Evolutionary conservation across 1,140 invertebrate genomes (phyloP).

Genomic region (Drosophila ohnishii): DNA sequence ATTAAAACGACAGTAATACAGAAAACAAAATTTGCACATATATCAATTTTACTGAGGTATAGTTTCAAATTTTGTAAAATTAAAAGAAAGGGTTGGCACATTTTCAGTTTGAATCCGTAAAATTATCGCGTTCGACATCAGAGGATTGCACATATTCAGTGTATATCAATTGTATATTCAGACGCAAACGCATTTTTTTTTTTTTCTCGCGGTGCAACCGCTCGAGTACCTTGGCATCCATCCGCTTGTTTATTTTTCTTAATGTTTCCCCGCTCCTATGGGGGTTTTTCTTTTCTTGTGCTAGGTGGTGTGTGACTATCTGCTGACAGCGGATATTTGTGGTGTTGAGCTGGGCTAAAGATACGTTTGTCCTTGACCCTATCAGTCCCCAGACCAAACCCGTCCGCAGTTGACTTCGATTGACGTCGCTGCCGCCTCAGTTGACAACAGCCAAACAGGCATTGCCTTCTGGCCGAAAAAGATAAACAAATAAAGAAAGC

Average conservation of each 20-base stretch:
- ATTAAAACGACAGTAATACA: no score
- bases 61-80: no score
- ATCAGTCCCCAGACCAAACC: constrained; percentile 9
- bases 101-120: no score
- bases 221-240: constrained; percentile 23
- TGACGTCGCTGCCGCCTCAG: constrained; percentile 40
- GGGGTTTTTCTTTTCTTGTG: constrained; percentile 23
- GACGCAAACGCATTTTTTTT: no score
- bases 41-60: no score
- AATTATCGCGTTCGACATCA: no score
- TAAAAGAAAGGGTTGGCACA: no score
- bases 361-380: constrained; percentile 47
- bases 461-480: constrained; percentile 7
- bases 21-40: no score
- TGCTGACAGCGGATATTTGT: constrained; percentile 46
- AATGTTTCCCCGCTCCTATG: constrained; percentile 11
- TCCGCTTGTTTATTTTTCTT: background rate
- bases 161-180: background rate
- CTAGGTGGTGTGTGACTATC: constrained; percentile 11
- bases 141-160: no score
- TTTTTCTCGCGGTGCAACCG: background rate
- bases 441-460: constrained; percentile 24
- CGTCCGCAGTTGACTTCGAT: constrained; percentile 31
- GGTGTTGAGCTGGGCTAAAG: constrained; percentile 43
- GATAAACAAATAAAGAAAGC: constrained; percentile 13